Conservation (phyloP, 1,140 invertebrate species). For the Babylonia areolata region DNA sequence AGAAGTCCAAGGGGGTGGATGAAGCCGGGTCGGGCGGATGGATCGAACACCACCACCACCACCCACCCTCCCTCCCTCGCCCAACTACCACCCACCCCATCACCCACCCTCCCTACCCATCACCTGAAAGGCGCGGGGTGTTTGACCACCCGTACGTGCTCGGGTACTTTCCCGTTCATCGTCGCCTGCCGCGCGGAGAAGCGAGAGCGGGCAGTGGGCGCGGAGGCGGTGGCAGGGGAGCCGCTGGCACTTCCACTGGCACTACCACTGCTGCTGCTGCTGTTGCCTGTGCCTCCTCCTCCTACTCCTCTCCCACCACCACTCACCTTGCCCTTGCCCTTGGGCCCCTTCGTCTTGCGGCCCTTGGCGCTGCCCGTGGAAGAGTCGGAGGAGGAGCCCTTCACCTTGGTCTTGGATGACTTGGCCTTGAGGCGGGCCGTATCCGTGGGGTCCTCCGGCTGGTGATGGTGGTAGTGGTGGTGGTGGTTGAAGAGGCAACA, state of each 20-base stretch:
- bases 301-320: no score
- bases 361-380: constrained; percentile 3
- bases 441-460: constrained; percentile 25
- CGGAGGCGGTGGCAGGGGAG: constrained; percentile 5
- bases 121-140: constrained; percentile 59
- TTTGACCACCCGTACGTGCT: constrained; percentile 53
- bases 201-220: neutral
- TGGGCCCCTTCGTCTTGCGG: constrained; percentile 4
- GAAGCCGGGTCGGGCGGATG: no score
- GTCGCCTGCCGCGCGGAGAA: neutral
- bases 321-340: neutral
- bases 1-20: no score
- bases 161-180: constrained; percentile 24
- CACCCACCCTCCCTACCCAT: neutral
- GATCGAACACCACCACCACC: no score
- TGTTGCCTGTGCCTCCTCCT: neutral
- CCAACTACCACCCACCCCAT: no score
- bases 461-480: no score
- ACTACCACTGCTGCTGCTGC: neutral
- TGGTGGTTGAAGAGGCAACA: no score
- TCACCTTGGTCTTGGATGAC: constrained; percentile 29
- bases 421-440: constrained; percentile 33
- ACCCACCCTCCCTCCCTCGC: no score
- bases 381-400: constrained; percentile 8
- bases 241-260: neutral